A percentile compares a stretch with the other conserved stretches of the same genome.
Conservation (phyloP, 2,113 vertebrate species). For the Microcebus tavaratra region DNA sequence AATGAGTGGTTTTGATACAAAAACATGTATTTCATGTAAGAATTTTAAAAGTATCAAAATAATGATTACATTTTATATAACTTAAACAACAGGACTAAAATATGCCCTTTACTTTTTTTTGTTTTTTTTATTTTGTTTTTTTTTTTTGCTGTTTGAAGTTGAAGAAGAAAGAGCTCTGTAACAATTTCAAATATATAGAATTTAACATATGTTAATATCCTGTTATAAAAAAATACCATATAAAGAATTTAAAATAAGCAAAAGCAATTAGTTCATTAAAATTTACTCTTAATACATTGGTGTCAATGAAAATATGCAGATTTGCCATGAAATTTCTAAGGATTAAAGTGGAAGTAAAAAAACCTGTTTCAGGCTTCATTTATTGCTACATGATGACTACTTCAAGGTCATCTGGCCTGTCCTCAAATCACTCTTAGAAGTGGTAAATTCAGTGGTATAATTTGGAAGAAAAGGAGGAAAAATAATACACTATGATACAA, state of each 20-base stretch:
- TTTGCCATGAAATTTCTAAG: slow-evolving; percentile 66
- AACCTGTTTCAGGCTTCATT: slow-evolving; percentile 65
- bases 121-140: slow-evolving; percentile 34
- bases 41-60: slow-evolving; percentile 74
- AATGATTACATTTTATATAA: slow-evolving; percentile 73
- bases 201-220: slow-evolving; percentile 73
- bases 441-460: slow-evolving; percentile 66
- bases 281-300: slow-evolving; percentile 79
- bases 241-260: slow-evolving; percentile 77
- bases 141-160: slow-evolving; percentile 62
- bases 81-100: slow-evolving; percentile 58
- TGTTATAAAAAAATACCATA: slow-evolving; percentile 84
- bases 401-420: slow-evolving; percentile 64
- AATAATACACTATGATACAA: slow-evolving; percentile 79
- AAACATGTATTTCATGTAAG: slow-evolving; percentile 76
- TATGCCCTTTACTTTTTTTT: background rate
- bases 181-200: slow-evolving; percentile 76
- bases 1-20: slow-evolving; percentile 80
- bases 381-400: slow-evolving; percentile 82
- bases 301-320: slow-evolving; percentile 77
- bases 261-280: slow-evolving; percentile 78
- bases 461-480: slow-evolving; percentile 58
- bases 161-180: slow-evolving; percentile 59
- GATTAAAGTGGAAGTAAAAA: slow-evolving; percentile 59
- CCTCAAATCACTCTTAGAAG: slow-evolving; percentile 57